Evolutionary conservation across 2,888 invertebrate genomes (phyloP).

Genomic region (Caradrina clavipalpis): DNA sequence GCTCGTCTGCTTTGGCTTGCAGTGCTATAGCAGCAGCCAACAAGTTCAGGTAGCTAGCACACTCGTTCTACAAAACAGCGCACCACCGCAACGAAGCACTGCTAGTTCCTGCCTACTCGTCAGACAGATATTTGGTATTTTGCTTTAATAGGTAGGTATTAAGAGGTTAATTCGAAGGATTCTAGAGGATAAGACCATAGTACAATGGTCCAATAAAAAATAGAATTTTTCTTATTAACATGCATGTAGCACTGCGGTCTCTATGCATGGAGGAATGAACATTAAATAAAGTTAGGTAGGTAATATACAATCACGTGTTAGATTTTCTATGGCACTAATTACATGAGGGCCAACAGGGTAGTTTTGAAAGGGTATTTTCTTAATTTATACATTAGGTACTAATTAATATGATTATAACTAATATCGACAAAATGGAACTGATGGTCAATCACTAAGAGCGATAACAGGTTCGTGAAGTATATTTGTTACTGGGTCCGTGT

Average conservation of each 20-base stretch:
- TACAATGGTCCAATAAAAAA: too few relatives aligned
- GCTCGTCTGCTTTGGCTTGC: background rate
- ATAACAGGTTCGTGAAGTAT: slow-evolving; percentile 88
- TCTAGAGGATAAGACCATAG: background rate
- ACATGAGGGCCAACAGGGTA: slow-evolving; percentile 1
- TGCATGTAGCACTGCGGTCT: background rate
- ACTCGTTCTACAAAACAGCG: background rate
- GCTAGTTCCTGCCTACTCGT: background rate
- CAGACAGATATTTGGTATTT: background rate
- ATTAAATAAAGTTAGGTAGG: background rate
- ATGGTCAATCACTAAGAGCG: slow-evolving; percentile 80
- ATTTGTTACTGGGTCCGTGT: slow-evolving; percentile 87
- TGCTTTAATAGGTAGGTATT: background rate
- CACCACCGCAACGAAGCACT: slow-evolving; percentile 5
- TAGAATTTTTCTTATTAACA: background rate
- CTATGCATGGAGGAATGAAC: background rate
- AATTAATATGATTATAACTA: slow-evolving; percentile 48
- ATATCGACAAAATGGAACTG: slow-evolving; percentile 73
- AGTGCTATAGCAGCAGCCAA: too few relatives aligned
- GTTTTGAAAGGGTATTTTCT: slow-evolving; percentile 6
- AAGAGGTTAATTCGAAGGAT: background rate
- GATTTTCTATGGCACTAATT: background rate
- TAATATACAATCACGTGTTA: slow-evolving; percentile 1
- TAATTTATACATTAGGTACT: slow-evolving; percentile 16
- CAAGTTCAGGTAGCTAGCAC: background rate